A percentile compares a stretch with the other conserved stretches of the same genome.
These are phyloP conservation scores for Pholis gunnellus DNA, from an alignment of 2,113 vertebrate species.

Conservation along the genomic window DNA sequence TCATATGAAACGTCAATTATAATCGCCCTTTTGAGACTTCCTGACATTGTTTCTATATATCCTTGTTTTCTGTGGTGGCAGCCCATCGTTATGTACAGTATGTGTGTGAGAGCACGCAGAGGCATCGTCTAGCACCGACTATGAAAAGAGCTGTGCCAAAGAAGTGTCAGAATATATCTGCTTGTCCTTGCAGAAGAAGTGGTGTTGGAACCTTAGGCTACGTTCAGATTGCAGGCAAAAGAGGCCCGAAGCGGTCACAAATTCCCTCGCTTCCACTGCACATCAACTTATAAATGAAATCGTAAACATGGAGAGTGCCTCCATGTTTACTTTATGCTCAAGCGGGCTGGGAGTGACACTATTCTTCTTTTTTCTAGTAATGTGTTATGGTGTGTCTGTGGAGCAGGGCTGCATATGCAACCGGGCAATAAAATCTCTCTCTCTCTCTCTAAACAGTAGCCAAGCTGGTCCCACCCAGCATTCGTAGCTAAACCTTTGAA, in stretches of 20 bases:
- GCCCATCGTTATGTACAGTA: neutral
- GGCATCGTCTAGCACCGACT: neutral
- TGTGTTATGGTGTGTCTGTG: neutral
- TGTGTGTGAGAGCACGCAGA: neutral
- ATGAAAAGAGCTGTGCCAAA: neutral
- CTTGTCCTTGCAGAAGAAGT: neutral
- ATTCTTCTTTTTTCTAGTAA: neutral
- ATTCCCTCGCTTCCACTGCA: no score
- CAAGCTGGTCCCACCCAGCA: no score
- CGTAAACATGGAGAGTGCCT: no score
- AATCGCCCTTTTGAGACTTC: neutral
- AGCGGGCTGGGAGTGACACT: no score
- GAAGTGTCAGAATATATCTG: neutral
- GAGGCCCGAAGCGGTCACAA: no score
- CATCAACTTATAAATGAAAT: no score
- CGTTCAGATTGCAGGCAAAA: no score
- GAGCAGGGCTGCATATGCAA: neutral
- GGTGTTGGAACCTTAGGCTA: neutral
- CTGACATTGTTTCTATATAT: conserved; percentile 22
- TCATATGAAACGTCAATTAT: conserved; percentile 1
- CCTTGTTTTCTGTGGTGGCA: conserved; percentile 4
- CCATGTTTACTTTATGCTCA: no score
- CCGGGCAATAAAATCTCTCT: neutral
- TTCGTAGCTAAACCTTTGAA: neutral
- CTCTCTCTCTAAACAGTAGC: neutral